Base-by-base conservation (phyloP, 2,888 invertebrate genomes). In the Gisinianus flammeolus region DNA sequence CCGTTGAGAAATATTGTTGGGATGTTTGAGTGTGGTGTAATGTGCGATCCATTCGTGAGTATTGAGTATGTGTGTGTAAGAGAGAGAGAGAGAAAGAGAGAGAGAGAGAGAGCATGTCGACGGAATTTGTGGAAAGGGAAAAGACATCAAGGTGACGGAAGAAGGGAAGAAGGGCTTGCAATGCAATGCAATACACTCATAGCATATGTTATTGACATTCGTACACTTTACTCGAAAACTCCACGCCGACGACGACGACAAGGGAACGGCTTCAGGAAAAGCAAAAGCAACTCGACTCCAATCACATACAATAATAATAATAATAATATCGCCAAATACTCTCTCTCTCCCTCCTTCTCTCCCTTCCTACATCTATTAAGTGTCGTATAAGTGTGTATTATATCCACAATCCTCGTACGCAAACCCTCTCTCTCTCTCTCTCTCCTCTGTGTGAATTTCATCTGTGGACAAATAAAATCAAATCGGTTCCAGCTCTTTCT, bases 121-220 rank as follows among this genome's bases (percentile, higher is more conserved):
- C 35, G 24, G 66, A 74, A 74, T 66, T 44, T 72, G 72, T 72
- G 72, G 66, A 74, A 64, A 74, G 73, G 33, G 58, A 74, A 66
- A 66, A 66, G 74, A 74, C 66, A 66, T 74, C 66, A 74, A 74
- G 74, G 74, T 74, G 74, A 74, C 74, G 74, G 74, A 73, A 73
- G 73, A 73, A 62, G 73, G 73, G 74, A 67, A 1, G 44, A 44
- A 44, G 44, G 44, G 44, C 44, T 44, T 44, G 28, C 24, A 22
- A 26, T 62, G 62, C 62, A 62, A 62, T 66, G 66, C 66, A 74
- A 66, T 66, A 67, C 74, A 64, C 74, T 66, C 74, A 64, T 74
- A 62, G 52, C 74, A 74, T 74, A 67, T 74, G 74, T 44, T 74
- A 74, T 74, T 74, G 74, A 74, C 74, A 67, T 74, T 74, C 66